Evolutionary conservation across 2,113 vertebrate genomes (phyloP), one percentile per base, ranked within the genome.

Genomic region (Actenoides hombroni): DNA sequence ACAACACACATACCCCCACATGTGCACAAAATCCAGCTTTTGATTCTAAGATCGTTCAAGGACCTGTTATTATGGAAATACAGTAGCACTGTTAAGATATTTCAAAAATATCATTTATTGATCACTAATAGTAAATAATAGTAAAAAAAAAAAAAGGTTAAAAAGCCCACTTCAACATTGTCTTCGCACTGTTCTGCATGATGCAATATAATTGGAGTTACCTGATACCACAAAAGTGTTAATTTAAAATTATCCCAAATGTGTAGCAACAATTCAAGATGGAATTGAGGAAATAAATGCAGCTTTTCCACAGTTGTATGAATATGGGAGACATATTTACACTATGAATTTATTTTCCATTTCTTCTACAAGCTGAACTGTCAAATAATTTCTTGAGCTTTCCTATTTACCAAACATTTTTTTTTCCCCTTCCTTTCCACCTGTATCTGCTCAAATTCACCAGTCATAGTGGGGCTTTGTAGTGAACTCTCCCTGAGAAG

Each of bases 381-480:
- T 86, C 82, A 92, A 21, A 33, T 16, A 97, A 54, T 88, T 90
- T 94, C 78, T 82, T 85, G 44, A 97, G 56, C 69, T 95, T 94
- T 71, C n/a, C 51, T 87, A 75, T 78, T 96, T 84, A 44, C 63
- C 46, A 88, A 90, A 85, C 25, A 14, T 63, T 57, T 48, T 28
- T 28, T 46, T 21, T 33, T n/a, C 83, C 11, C 8, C 10, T 89
- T 46, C 33, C 54, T 93, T 69, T 83, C 44, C 61, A 60, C 46
- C 39, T 60, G 26, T 93, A 91, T 92, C 93, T 95, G 60, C 81
- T 95, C 68, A 96, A 94, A 97, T 86, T 86, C 60, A 92, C 93
- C 87, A 96, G 83, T 96, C 61, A 81, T 53, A 94, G 11, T 49
- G 57, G 37, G 53, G 35, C 48, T 96, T 86, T 95, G 70, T 88